Base-by-base conservation (phyloP, 1,140 invertebrate species). In the Heliconius eleuchia region DNA sequence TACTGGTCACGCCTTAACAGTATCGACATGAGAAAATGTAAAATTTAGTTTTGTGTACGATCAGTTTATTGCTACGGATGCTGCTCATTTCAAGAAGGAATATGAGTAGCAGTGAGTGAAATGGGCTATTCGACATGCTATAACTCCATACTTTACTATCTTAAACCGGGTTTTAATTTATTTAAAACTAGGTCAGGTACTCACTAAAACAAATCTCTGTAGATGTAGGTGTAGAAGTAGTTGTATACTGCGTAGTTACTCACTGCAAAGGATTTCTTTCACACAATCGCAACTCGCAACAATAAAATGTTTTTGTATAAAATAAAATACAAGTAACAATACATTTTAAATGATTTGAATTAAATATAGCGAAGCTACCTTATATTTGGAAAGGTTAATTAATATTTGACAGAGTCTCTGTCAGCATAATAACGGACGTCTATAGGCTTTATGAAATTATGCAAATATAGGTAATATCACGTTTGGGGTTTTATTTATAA, bases 311-410 rank as follows among this genome's bases (percentile, higher is more conserved):
- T n/a, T 23, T 57, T 7, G 9, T 23, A 27, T 66, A 66, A 60
- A 60, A 23, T 60, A 11, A 23, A 60, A 60, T 60, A 60, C 34
- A 37, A 37, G 34, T 34, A 66, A 66, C 60, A 66, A 66, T 66
- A 66, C 13, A 27, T 66, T 66, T 66, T 66, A 66, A 66, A 66
- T 66, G 60, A 3, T 66, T 66, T 30, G 3, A 66, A 66, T 66
- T 66, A 66, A 66, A 66, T 66, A 66, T 30, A 66, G 60, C 60
- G 52, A 74, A 37, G 50, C 27, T 57, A 74, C 16, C 34, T 52
- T 74, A 57, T 74, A 74, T 74, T 34, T 57, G 73, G n/a, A 18
- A 52, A 46, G 73, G 42, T 74, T 74, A 60, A 74, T 74, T 74
- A 74, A 74, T 74, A 74, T 74, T 57, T 74, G 55, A 52, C 52